phyloP scores from a whole-genome alignment of 2,797 vertebrate species.

The Pipistrellus pygmaeus region DNA sequence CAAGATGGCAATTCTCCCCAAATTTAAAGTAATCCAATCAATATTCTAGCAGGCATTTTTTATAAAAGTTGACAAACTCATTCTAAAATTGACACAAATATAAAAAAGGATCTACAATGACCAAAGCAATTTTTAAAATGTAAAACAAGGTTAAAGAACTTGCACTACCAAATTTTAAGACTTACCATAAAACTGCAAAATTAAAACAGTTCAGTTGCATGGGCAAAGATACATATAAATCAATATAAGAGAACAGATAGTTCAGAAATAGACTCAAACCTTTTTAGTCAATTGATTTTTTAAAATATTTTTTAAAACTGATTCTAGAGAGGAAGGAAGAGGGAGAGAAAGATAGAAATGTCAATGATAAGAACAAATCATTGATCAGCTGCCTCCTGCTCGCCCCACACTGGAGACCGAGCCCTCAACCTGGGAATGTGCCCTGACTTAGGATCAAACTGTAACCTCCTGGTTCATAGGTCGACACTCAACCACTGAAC shows the following conservation, averaged over 20 bases:
- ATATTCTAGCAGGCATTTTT: slow-evolving; percentile 18
- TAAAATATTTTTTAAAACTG: too few relatives aligned
- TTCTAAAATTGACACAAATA: neutral
- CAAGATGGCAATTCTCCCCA: slow-evolving; percentile 35
- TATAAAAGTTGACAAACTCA: neutral
- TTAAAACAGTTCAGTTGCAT: neutral
- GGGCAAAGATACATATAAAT: neutral
- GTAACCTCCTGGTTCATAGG: too few relatives aligned
- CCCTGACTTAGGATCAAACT: too few relatives aligned
- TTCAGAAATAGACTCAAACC: neutral
- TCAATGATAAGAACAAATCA: too few relatives aligned
- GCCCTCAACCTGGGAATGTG: too few relatives aligned
- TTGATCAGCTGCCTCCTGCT: too few relatives aligned
- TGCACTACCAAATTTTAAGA: neutral
- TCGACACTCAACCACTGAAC: too few relatives aligned
- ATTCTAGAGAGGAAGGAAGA: too few relatives aligned
- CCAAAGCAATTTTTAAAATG: slow-evolving; percentile 32
- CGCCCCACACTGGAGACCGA: too few relatives aligned
- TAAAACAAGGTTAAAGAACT: neutral
- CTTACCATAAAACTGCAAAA: neutral
- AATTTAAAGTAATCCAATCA: slow-evolving; percentile 47
- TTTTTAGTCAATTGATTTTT: neutral
- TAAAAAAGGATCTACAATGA: slow-evolving; percentile 11
- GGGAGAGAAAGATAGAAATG: too few relatives aligned
- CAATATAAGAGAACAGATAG: neutral